Evolutionary conservation across 2,888 invertebrate genomes (phyloP), one percentile per base, ranked within the genome.

Genomic region (Coenonympha arcania): DNA sequence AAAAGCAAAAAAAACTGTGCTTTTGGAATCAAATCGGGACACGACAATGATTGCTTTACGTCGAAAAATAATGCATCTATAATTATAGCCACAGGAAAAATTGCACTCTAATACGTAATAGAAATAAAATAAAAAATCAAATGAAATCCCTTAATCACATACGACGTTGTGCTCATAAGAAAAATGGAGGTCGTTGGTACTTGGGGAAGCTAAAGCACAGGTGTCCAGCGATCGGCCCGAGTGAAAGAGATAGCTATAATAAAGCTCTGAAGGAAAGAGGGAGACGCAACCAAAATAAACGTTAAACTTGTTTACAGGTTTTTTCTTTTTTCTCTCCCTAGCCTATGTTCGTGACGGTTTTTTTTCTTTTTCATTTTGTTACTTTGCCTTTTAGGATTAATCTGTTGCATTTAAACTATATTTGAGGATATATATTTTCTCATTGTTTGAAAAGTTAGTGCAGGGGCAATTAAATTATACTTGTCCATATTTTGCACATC

Each of bases 121-220:
- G 2, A 1, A 18, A 39, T 69, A 78, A 61, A 56, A 67, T 52
- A 54, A 53, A 74, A 62, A 66, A 61, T 79, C 56, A 60, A 54
- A 47, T 67, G 57, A 51, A 48, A 42, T 53, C 47, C 57, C 56
- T 64, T 58, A 57, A 58, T 53, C 47, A 62, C 68, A 62, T 85
- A 71, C 60, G 74, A 60, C 71, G 58, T 79, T 80, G 68, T 59
- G 66, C 60, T 61, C 61, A 66, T 65, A 58, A 63, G 58, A 58
- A 52, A 45, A 61, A 62, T 70, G 83, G 84, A 86, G 86, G 86
- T 86, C 86, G 86, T 84, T 86, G 86, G 83, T 84, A 86, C 86
- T 84, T 73, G 79, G 83, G 86, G 85, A 86, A 84, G 85, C 84
- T 85, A 81, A 86, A 85, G 86, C 86, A 86, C 86, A 86, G 86